Percentiles rank a stretch among this genome's conserved stretches.
phyloP scores from a whole-genome alignment of 1,140 invertebrate species.

The Megalopta genalis region DNA sequence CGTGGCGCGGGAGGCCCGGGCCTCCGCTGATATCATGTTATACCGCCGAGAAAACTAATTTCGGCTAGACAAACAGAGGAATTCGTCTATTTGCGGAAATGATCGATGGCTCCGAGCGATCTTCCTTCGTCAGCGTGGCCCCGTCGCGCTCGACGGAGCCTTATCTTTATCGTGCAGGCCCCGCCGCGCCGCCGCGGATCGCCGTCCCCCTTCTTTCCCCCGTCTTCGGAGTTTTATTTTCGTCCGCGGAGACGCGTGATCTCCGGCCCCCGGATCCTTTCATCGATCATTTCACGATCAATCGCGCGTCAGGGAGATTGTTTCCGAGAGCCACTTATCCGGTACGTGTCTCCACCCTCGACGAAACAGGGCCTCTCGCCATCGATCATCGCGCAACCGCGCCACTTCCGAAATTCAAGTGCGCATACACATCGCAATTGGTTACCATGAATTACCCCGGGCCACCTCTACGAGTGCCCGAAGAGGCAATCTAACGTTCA shows the following conservation, averaged over 20 bases:
- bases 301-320: conserved; percentile 59
- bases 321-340: conserved; percentile 57
- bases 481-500: conserved; percentile 62
- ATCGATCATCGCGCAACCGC: conserved; percentile 66
- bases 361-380: conserved; percentile 48
- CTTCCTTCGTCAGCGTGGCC: neutral
- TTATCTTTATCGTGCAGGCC: conserved; percentile 64
- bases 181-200: conserved; percentile 2
- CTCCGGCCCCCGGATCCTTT: conserved; percentile 42
- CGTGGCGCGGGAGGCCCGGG: too few relatives aligned
- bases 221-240: conserved; percentile 43
- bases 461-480: conserved; percentile 48
- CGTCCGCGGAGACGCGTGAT: conserved; percentile 31
- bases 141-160: conserved; percentile 41
- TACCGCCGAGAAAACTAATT: conserved; percentile 66
- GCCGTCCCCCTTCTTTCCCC: neutral
- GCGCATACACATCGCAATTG: conserved; percentile 54
- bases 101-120: conserved; percentile 62
- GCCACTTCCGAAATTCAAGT: conserved; percentile 64
- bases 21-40: too few relatives aligned
- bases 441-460: conserved; percentile 60
- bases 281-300: conserved; percentile 67
- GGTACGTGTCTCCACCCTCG: conserved; percentile 51
- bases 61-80: conserved; percentile 58
- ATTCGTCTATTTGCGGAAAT: conserved; percentile 60